Conservation (phyloP, 2,113 vertebrate species). For the Thamnophis sirtalis region DNA sequence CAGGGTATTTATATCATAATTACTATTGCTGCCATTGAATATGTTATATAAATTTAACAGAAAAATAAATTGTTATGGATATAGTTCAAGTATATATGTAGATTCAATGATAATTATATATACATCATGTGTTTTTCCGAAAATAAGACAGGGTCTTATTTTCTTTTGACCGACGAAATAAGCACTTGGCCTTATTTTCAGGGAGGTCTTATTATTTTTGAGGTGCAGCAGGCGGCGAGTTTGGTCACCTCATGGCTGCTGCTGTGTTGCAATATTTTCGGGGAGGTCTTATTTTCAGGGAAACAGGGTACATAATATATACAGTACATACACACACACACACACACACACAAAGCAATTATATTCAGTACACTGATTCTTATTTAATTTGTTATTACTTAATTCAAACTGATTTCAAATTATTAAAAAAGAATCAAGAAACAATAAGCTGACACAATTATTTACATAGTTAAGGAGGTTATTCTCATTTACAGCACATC, state of each 20-base stretch:
- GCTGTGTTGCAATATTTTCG: no score
- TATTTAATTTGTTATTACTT: neutral
- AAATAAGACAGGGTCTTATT: no score
- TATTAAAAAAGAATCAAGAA: neutral
- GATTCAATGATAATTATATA: neutral
- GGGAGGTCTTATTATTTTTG: no score
- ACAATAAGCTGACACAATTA: neutral
- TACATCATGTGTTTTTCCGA: no score
- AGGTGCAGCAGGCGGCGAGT: no score
- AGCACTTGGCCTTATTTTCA: no score
- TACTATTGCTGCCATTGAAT: neutral
- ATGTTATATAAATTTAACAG: neutral
- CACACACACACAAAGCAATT: neutral
- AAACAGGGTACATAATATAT: no score
- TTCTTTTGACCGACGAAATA: no score
- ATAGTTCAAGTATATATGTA: neutral
- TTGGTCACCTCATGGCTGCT: no score
- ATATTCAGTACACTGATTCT: neutral
- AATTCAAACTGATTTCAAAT: neutral
- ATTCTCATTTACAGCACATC: conserved; percentile 1
- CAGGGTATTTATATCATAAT: neutral
- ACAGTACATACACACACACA: no score
- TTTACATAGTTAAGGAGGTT: neutral
- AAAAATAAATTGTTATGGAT: neutral
- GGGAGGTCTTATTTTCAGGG: no score